Base-by-base conservation (phyloP, 2,113 vertebrate genomes). In the Ramphastos sulfuratus region DNA sequence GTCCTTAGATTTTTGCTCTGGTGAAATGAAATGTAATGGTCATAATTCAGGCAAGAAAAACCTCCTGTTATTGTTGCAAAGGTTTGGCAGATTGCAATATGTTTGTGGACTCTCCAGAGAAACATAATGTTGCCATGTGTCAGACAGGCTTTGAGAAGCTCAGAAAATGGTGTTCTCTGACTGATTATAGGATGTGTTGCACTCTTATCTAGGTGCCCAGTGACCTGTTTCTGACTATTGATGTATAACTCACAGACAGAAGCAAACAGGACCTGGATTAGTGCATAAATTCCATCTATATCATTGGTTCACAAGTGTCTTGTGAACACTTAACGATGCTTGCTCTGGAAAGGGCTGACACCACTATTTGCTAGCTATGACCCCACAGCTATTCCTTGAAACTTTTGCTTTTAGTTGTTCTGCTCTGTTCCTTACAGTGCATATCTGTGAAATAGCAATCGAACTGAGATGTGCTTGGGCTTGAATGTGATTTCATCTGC, bases 51-150 rank as follows among this genome's bases (percentile, higher is more conserved):
- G 42, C 6, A 56, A 76, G 89, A 52, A 52, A 52, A 84, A 70
- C 2, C 5, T 54, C 27, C 6, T 15, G 4, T 23, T 89, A 15
- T 4, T 84, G 27, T 86, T 5, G 3, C 27, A 56, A n/a, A 23
- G 17, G 12, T 14, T 52, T 82, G 64, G 46, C 64, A 73, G 69
- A 23, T 54, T 77, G 24, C 25, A n/a, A 33, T 11, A 30, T 54
- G 15, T 55, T 44, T 55, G 37, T 94, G 61, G 58, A 31, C 13
- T 76, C 9, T 59, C 23, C 19, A 28, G 35, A 70, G 44, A 61
- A 71, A 42, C 2, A 9, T n/a, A 0, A 0, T 37, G 10, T 55
- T 85, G 20, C 35, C 28, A 56, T 33, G 5, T 52, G n/a, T 12
- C 39, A 61, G 21, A 39, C 33, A 56, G 70, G 14, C 15, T 67